These are phyloP conservation scores for Antidorcas marsupialis DNA, from an alignment of 2,113 vertebrate genomes.

Conservation along the genomic window DNA sequence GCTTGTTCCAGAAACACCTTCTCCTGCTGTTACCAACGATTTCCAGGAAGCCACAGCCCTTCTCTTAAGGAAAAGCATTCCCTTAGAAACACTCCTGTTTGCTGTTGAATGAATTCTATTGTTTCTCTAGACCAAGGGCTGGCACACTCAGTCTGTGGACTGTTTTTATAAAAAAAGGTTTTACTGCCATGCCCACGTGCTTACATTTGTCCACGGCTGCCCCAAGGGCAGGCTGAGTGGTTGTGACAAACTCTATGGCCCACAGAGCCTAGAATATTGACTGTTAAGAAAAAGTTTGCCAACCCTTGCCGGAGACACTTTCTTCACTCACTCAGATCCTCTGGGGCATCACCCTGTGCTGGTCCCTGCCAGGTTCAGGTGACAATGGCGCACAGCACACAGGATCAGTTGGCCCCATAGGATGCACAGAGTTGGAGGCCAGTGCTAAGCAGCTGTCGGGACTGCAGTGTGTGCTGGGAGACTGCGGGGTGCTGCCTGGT, in stretches of 20 bases:
- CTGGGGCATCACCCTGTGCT: background rate
- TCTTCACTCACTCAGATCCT: background rate
- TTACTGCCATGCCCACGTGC: background rate
- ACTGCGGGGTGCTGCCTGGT: background rate
- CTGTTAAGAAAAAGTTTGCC: background rate
- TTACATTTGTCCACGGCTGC: background rate
- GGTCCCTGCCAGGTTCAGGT: background rate
- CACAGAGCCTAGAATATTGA: background rate
- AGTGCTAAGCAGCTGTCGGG: background rate
- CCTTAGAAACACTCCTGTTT: background rate
- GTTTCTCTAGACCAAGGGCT: background rate
- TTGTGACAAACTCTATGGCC: background rate
- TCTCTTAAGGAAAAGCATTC: background rate
- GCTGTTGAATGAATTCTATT: background rate
- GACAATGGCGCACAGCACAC: background rate
- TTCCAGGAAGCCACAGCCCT: background rate
- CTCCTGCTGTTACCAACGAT: background rate
- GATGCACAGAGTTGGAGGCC: rapidly evolving
- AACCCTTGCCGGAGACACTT: background rate
- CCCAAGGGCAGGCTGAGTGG: background rate
- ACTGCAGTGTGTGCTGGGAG: background rate
- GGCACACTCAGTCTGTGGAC: background rate
- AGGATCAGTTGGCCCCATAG: background rate
- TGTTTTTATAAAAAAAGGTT: background rate
- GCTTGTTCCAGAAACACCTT: background rate